Base-by-base conservation (phyloP, 2,113 vertebrate genomes). In the Cyphotilapia sp. region DNA sequence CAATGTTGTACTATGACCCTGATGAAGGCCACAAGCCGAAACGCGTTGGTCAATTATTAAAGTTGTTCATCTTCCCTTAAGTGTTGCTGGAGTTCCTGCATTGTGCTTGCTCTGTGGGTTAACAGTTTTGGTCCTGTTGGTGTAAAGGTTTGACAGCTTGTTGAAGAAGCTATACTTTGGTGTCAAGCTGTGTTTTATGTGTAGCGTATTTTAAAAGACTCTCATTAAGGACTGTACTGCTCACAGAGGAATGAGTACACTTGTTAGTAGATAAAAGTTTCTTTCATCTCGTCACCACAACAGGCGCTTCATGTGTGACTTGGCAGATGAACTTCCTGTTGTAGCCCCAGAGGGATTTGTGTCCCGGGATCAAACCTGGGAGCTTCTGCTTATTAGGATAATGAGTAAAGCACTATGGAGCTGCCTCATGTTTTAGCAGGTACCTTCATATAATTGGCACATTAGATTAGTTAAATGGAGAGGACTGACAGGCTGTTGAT, bases 31-130 rank as follows among this genome's bases (percentile, higher is more conserved):
- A 29, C 56, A 8, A 57, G 54, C 24, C 0, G 54, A 57, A 8
- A 57, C 4, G 0, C 3, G 4, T 5, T 16, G 24, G 24, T 29
- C 56, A 9, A 0, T 57, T 16, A 1, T 29, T 59, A 59, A 57
- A 57, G 13, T 57, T 57, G 13, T 57, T 57, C 24, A 29, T 57
- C 56, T 0, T 51, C 8, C 49, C 51, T 29, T 29, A 29, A 29
- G 56, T 59, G 56, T 59, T 59, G 56, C 27, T 59, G 56, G 0
- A 59, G 56, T 57, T 5, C 56, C 24, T 9, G 56, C 56, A 1
- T 54, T 57, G n/a, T 54, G 7, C 56, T 29, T 35, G 59, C 17
- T 66, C 17, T 35, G 29, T 35, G 31, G 31, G 33, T 42, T 35
- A 38, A 38, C 31, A n/a, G 33, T 22, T 14, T 6, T 42, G 38